phyloP scores from a whole-genome alignment of 2,888 invertebrate genomes.

The Rhopalosiphum nymphaeae region DNA sequence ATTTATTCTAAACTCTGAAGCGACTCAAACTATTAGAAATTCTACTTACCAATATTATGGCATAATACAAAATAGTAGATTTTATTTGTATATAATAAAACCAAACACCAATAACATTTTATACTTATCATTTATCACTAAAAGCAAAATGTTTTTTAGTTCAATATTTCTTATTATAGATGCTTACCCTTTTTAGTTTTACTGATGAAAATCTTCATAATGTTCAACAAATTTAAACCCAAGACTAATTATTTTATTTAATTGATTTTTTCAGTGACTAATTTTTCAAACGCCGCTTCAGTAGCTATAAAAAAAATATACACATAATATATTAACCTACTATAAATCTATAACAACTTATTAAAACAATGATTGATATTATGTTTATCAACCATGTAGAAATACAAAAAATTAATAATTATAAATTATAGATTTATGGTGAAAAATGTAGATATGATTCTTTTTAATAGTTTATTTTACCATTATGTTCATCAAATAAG shows the following conservation, averaged over 20 bases:
- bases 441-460: not conserved
- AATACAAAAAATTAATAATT: not conserved
- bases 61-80: not conserved
- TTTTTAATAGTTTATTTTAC: not conserved
- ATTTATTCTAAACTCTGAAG: not conserved
- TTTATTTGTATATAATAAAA: slow-evolving; percentile 31
- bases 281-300: slow-evolving; percentile 46
- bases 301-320: slow-evolving; percentile 36
- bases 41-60: slow-evolving; percentile 29
- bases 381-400: not conserved
- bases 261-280: slow-evolving; percentile 42
- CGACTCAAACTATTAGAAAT: not conserved
- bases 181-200: slow-evolving; percentile 44
- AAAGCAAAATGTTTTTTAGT: slow-evolving; percentile 15
- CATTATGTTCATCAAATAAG: not conserved
- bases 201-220: slow-evolving; percentile 2
- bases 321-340: not conserved
- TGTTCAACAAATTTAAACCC: not conserved
- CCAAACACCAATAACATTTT: not conserved
- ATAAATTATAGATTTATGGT: not conserved
- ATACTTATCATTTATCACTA: slow-evolving; percentile 31
- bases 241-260: slow-evolving; percentile 2
- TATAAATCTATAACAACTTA: not conserved
- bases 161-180: not conserved
- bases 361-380: not conserved